Conservation (phyloP, 53 echinoderm and acorn worm genomes). For the Luidia sarsii region DNA sequence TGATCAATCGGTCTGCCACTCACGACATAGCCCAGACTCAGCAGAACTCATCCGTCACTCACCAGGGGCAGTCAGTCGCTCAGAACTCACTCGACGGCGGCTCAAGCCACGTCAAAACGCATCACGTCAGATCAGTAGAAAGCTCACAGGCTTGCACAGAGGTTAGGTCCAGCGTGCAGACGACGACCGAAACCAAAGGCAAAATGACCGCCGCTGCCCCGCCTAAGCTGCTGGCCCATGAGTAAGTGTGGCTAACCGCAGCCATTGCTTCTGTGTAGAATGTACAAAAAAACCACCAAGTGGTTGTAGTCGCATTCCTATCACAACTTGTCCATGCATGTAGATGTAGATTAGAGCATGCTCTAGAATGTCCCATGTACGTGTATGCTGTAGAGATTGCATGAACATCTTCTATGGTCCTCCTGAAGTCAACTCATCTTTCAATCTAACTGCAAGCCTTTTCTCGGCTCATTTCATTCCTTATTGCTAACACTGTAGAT, state of each 20-base stretch:
- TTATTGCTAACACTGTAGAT: no score
- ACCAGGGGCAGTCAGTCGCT: constrained; percentile 23
- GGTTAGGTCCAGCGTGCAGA: constrained; percentile 33
- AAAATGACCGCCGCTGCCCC: constrained; percentile 8
- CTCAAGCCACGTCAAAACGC: constrained; percentile 18
- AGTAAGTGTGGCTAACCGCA: constrained; percentile 36
- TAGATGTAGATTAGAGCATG: no score
- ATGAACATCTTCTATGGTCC: no score
- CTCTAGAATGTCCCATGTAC: no score
- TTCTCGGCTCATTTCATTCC: no score
- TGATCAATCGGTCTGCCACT: constrained; percentile 1
- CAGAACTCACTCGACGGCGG: constrained; percentile 15
- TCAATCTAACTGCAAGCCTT: no score
- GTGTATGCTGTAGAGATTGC: no score
- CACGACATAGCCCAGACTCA: not conserved
- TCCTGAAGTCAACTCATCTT: no score
- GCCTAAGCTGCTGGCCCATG: constrained; percentile 25
- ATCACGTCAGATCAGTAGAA: constrained; percentile 14
- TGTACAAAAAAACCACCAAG: no score
- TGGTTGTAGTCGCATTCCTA: no score
- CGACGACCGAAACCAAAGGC: constrained; percentile 16
- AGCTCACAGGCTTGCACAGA: constrained; percentile 40
- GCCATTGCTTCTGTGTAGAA: no score
- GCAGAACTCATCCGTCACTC: constrained; percentile 26
- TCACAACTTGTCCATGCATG: no score